Evolutionary conservation across 1,140 invertebrate species (phyloP).

Genomic region (Hydropsyche tenuis): DNA sequence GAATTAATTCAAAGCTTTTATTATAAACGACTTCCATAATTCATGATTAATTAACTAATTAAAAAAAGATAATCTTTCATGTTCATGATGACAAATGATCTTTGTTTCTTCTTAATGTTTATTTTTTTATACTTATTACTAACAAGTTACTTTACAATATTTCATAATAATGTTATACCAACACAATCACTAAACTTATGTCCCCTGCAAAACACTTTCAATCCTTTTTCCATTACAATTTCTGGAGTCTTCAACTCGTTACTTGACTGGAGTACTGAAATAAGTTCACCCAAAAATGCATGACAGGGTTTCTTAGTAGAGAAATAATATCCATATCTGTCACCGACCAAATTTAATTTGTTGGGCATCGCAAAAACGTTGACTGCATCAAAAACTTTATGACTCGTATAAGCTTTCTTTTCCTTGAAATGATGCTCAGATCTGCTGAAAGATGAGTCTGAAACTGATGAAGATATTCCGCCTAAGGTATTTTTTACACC

Average conservation of each 20-base stretch:
- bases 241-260: slow-evolving; percentile 15
- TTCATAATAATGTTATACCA: slow-evolving; percentile 34
- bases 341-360: slow-evolving; percentile 51
- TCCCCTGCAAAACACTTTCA: slow-evolving; percentile 40
- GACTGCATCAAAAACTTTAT: slow-evolving; percentile 36
- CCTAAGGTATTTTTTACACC: slow-evolving; percentile 30
- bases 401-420: background rate
- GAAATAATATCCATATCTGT: slow-evolving; percentile 54
- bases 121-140: too few relatives aligned
- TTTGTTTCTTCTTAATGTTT: too few relatives aligned
- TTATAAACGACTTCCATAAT: too few relatives aligned
- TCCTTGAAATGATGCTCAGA: slow-evolving; percentile 26
- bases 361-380: slow-evolving; percentile 48
- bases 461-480: slow-evolving; percentile 2
- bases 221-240: slow-evolving; percentile 30
- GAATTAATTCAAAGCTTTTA: too few relatives aligned
- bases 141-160: background rate
- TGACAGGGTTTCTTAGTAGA: slow-evolving; percentile 56
- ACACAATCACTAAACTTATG: slow-evolving; percentile 28
- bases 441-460: background rate
- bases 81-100: too few relatives aligned
- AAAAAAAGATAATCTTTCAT: too few relatives aligned
- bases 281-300: slow-evolving; percentile 55
- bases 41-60: too few relatives aligned
- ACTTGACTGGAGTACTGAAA: slow-evolving; percentile 36